phyloP scores from a whole-genome alignment of 2,888 invertebrate genomes.

The Itoplectis maculator region DNA sequence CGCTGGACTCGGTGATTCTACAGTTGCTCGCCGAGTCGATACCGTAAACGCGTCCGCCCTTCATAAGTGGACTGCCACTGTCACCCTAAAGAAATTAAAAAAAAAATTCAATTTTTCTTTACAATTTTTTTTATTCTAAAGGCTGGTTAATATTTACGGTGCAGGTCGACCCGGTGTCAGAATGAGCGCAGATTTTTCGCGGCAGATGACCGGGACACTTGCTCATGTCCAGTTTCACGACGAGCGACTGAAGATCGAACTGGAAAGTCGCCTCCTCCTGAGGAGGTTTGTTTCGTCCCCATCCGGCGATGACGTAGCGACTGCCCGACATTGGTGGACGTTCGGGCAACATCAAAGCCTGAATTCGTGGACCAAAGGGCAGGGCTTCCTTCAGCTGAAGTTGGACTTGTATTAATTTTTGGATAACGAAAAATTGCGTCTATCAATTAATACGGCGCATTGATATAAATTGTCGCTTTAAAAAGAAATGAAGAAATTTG shows the following conservation, averaged over 20 bases:
- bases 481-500: not conserved
- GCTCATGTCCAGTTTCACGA: not conserved
- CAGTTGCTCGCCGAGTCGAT: constrained; percentile 8
- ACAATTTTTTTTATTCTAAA: not conserved
- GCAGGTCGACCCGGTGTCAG: constrained; percentile 2
- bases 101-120: not conserved
- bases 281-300: not conserved
- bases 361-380: not conserved
- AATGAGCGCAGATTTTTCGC: not conserved
- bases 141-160: constrained; percentile 1
- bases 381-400: constrained; percentile 2
- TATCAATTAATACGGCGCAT: not conserved
- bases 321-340: not conserved
- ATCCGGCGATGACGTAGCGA: not conserved
- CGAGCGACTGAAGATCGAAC: constrained; percentile 9
- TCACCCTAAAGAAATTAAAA: constrained; percentile 30
- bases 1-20: not conserved
- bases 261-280: not conserved
- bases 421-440: not conserved
- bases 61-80: constrained; percentile 30
- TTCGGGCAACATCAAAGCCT: not conserved
- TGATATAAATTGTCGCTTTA: not conserved
- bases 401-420: not conserved
- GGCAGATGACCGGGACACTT: not conserved
- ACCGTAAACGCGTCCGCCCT: not conserved